These are phyloP conservation scores for Thelaira solivaga DNA, from an alignment of 2,888 invertebrate genomes.

Conservation along the genomic window DNA sequence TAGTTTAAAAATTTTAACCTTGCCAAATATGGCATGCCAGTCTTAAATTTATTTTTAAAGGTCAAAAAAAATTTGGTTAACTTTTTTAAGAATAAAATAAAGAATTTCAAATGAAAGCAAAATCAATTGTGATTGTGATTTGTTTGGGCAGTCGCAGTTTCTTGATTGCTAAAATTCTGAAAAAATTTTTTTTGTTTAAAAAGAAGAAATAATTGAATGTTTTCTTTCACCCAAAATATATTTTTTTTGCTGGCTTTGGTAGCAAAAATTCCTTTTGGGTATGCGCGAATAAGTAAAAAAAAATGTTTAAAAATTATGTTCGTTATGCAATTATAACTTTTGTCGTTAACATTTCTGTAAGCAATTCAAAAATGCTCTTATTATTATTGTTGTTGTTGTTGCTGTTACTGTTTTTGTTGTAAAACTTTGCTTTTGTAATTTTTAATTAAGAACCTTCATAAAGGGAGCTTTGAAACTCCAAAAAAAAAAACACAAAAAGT, in stretches of 20 bases:
- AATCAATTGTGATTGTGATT: no score
- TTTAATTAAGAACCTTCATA: conserved; percentile 40
- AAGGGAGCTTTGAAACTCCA: background rate
- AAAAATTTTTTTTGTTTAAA: no score
- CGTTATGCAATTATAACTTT: conserved; percentile 76
- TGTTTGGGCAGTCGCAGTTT: no score
- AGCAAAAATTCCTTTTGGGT: conserved; percentile 30
- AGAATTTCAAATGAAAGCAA: no score
- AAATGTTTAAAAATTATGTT: conserved; percentile 43
- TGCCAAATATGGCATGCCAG: no score
- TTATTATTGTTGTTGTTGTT: conserved; percentile 66
- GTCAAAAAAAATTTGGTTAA: no score
- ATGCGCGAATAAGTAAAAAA: background rate
- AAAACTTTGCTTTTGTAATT: conserved; percentile 18
- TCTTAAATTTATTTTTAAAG: no score
- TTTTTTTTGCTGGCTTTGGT: no score
- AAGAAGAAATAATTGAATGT: background rate
- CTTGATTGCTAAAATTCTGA: no score
- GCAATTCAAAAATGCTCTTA: conserved; percentile 72
- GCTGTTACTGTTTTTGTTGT: background rate
- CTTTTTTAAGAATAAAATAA: no score
- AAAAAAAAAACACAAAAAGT: background rate
- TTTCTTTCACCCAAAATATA: background rate
- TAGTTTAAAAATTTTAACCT: no score
- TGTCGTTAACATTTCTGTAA: conserved; percentile 72